Evolutionary conservation across 2,113 vertebrate species (phyloP), one percentile per base, ranked within the genome.

Genomic region (Anguilla rostrata): DNA sequence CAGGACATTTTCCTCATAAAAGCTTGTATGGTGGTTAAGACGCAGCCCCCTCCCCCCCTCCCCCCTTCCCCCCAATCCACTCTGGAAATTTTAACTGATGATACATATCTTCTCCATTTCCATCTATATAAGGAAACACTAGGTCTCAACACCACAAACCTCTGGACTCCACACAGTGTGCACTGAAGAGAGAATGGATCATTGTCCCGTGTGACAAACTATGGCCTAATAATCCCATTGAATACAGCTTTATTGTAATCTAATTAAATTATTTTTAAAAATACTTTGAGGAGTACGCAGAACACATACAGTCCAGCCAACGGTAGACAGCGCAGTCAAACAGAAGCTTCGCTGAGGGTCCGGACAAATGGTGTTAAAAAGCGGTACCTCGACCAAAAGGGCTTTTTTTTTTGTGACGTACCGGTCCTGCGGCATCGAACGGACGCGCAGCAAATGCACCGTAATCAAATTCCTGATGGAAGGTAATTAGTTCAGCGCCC

Each of bases 391-490:
- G 5, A 15, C 16, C 41, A 12, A 86, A 82, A 66, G 11, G 60
- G 40, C 26, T 6, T 34, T 34, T 34, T 34, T 34, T 34, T 34
- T 41, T 60, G 14, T 1, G 1, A 39, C 84, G 53, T 39, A 34
- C 79, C 60, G 88, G 66, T 46, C 78, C 86, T 49, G 78, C 85
- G 40, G 40, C 79, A 56, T 83, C 60, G 83, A 91, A 84, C 15
- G 84, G 78, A 84, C 86, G 87, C 81, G 57, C 46, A 39, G 63
- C 81, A 86, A 87, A 87, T 80, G 83, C 83, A 86, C 75, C 39
- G 86, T 90, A 90, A 90, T 90, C 90, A 87, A 84, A 87, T 90
- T 90, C 87, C 89, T 92, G 86, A 82, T 43, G 78, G 86, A 86
- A 82, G 81, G 87, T 88, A 86, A 90, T 91, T 90, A 88, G 85